These are phyloP conservation scores for Synergus laeviventris DNA, from an alignment of 2,888 invertebrate genomes.

Conservation along the genomic window DNA sequence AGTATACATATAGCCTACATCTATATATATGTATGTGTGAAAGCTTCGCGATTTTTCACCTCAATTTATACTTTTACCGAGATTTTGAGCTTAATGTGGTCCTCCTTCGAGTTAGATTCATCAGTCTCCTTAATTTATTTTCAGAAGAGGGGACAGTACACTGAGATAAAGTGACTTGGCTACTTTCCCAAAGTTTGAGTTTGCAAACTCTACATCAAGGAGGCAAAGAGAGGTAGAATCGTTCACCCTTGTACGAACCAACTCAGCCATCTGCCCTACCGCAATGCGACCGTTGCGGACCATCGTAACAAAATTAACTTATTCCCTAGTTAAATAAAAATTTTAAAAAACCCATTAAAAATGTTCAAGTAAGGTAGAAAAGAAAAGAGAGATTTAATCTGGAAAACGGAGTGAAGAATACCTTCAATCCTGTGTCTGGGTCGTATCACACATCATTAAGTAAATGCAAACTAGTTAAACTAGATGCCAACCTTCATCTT, in stretches of 20 bases:
- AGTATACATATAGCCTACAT: not conserved
- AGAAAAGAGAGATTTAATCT: not conserved
- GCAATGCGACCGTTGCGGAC: conserved; percentile 54
- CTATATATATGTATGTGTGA: not conserved
- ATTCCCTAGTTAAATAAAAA: conserved; percentile 17
- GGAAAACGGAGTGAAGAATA: not conserved
- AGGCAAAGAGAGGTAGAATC: conserved; percentile 44
- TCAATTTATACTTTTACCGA: not conserved
- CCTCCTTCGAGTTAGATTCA: conserved; percentile 12
- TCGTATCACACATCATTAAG: not conserved
- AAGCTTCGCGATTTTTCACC: not conserved
- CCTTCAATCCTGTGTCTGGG: not conserved
- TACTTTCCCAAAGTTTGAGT: conserved; percentile 54
- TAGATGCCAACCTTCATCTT: not conserved
- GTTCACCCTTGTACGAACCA: conserved; percentile 38
- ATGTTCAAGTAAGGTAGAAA: not conserved
- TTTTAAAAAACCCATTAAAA: not conserved
- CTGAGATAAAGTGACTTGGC: conserved; percentile 52
- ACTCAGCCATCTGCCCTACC: conserved; percentile 44
- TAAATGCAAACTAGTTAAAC: not conserved
- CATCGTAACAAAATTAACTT: conserved; percentile 41
- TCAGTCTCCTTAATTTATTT: conserved; percentile 50
- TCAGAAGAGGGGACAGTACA: conserved; percentile 47
- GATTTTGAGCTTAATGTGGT: not conserved
- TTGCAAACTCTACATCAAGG: conserved; percentile 60